Base-by-base conservation (phyloP, 2,113 vertebrate species). In the Lycaon pictus region DNA sequence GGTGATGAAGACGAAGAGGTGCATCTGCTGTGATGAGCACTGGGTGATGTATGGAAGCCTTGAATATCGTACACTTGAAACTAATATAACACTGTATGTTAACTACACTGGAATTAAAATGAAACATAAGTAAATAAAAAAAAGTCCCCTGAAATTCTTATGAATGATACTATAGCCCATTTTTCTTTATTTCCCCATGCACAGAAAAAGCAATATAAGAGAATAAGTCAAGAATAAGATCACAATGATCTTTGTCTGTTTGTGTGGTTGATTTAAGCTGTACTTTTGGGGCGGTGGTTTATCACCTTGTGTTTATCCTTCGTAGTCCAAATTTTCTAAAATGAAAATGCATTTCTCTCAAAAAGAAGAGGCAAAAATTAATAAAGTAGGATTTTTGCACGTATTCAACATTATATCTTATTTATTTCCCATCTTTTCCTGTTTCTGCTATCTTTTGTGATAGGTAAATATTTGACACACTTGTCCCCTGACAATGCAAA, bases 171-270 rank as follows among this genome's bases (percentile, higher is more conserved):
- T 43, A 13, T 5, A 6, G 80, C 25, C 23, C 56, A 37, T 60
- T 82, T 35, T 25, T n/a, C 3, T 60, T 25, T 11, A 22, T 27
- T 25, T 51, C 20, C 48, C 22, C 10, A 7, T 2, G 7, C 4
- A 35, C 32, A 74, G 37, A 35, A 7, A 62, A 53, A 51, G 13
- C 7, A n/a, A 88, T 5, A 27, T 35, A 11, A 62, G 29, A 74
- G 2, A 27, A 29, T 7, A 11, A 11, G 2, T 17, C 32, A 22
- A 84, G 7, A 19, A 17, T 48, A 7, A 23, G 1, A 6, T 23
- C 37, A 69, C 3, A 17, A 69, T n/a, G 23, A 82, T 7, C 0
- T 5, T 23, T 11, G 2, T 37, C 8, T 11, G 2, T 15, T n/a
- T n/a, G 25, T 22, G 2, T 84, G 22, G 17, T 1, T 8, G 22